These are phyloP conservation scores for Pachyrhynchus sulphureomaculatus DNA, from an alignment of 1,140 invertebrate species.

Conservation along the genomic window DNA sequence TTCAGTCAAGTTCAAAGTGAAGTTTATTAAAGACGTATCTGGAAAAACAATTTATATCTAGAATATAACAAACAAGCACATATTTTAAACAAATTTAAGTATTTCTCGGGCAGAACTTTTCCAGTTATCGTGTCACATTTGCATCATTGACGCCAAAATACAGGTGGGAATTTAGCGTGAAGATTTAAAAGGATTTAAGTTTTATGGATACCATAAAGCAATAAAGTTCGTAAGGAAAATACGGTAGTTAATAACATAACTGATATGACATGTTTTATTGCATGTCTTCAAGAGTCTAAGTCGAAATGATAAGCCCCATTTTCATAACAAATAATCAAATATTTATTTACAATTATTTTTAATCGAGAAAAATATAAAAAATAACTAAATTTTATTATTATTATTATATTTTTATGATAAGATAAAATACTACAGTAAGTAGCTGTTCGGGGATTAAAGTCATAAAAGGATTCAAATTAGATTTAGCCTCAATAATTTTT, in stretches of 20 bases:
- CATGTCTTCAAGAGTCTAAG: slow-evolving; percentile 15
- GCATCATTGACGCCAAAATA: no score
- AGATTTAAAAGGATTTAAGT: slow-evolving; percentile 29
- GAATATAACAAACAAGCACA: no score
- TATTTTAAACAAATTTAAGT: no score
- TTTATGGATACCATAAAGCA: slow-evolving; percentile 29
- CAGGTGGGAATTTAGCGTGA: slow-evolving; percentile 13
- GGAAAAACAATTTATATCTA: no score
- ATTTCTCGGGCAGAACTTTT: no score
- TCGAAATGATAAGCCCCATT: slow-evolving; percentile 16
- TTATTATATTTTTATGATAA: slow-evolving; percentile 15
- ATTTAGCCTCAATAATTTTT: slow-evolving; percentile 29
- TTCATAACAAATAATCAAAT: background rate
- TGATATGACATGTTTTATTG: slow-evolving; percentile 32
- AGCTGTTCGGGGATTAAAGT: slow-evolving; percentile 20
- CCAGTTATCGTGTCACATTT: no score
- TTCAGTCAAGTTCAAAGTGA: no score
- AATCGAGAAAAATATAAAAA: slow-evolving; percentile 7
- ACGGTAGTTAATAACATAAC: slow-evolving; percentile 31
- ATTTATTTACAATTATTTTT: slow-evolving; percentile 20
- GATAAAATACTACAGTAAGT: slow-evolving; percentile 22
- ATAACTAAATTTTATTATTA: slow-evolving; percentile 8
- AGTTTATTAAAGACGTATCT: no score
- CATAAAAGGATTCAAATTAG: slow-evolving; percentile 25
- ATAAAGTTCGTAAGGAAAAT: slow-evolving; percentile 27